phyloP scores from a whole-genome alignment of 2,113 vertebrate species.

The Corapipo altera region DNA sequence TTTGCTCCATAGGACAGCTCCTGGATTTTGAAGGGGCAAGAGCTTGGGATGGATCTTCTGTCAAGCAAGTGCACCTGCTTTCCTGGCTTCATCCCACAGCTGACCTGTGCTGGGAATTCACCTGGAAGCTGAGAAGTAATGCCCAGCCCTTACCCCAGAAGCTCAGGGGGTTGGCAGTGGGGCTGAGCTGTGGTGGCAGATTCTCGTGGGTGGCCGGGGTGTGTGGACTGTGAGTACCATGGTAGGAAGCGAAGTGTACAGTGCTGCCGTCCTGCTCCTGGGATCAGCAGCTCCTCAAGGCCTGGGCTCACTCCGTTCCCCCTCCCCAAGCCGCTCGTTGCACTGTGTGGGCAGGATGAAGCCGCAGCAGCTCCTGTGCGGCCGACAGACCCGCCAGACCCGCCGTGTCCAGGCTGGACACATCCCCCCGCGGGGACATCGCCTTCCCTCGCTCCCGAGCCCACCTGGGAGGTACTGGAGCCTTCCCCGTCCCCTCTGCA shows the following conservation, averaged over 20 bases:
- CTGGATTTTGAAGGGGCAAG: background rate
- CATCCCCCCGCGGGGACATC: fast-evolving
- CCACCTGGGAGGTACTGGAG: background rate
- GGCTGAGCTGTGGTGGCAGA: fast-evolving
- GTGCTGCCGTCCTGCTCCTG: background rate
- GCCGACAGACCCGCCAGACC: background rate
- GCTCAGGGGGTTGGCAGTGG: background rate
- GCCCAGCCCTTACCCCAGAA: background rate
- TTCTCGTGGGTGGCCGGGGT: fast-evolving
- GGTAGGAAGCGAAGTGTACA: background rate
- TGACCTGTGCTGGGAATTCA: background rate
- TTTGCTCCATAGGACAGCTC: background rate
- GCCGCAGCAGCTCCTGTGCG: background rate
- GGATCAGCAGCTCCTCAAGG: background rate
- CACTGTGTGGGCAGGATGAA: conserved; percentile 24
- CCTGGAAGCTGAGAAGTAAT: background rate
- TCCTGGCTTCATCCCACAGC: background rate
- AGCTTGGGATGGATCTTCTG: background rate
- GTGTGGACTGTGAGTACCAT: fast-evolving
- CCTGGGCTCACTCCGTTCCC: background rate
- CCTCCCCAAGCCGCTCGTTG: background rate
- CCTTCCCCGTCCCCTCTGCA: background rate
- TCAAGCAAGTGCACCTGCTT: background rate
- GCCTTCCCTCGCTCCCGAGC: background rate
- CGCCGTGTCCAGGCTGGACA: background rate